Base-by-base conservation (phyloP, 2,797 vertebrate genomes). In the Adelosebastes latens region DNA sequence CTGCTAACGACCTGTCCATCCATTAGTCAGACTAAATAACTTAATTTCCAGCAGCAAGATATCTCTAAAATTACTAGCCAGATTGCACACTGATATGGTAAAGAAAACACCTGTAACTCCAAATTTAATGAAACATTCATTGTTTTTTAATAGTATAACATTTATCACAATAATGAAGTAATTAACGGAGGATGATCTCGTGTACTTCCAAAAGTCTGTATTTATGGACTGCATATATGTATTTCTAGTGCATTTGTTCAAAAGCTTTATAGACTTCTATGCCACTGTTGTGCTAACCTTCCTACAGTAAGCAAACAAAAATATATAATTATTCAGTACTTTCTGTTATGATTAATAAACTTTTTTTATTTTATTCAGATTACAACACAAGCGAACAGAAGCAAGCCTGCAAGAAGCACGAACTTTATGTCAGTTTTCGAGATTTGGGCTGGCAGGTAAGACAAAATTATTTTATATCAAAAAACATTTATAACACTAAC, bases 361-460 rank as follows among this genome's bases (percentile, higher is more conserved):
- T 77, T 77, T 52, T 5, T 84, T 88, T 77, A 9, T 58, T 59
- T 60, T 82, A 84, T 82, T 88, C 85, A 99, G 98, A 99, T 95
- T 97, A 97, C 87, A 99, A 98, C 92, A 97, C 97, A 63, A 99
- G 98, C 4, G 98, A 99, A 88, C 98, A 99, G 94, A 99, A 99
- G 80, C 98, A 99, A 93, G 98, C 99, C 69, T 99, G 99, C 89
- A 99, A 98, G 95, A 99, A 99, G 89, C 99, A 99, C 2, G 99
- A 99, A 89, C 98, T 99, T 31, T 99, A 99, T 1, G 99, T 99
- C 91, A 99, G 99, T 83, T 99, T 99, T 88, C 96, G 99, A 64
- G 99, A 99, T 86, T 92, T 99, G 73, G 98, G 99, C 77, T 99
- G 99, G 99, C 98, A 99, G 98, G 98, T 99, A 96, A 87, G 91